Conservation (phyloP, 2,113 vertebrate species). For the Anas platyrhynchos region DNA sequence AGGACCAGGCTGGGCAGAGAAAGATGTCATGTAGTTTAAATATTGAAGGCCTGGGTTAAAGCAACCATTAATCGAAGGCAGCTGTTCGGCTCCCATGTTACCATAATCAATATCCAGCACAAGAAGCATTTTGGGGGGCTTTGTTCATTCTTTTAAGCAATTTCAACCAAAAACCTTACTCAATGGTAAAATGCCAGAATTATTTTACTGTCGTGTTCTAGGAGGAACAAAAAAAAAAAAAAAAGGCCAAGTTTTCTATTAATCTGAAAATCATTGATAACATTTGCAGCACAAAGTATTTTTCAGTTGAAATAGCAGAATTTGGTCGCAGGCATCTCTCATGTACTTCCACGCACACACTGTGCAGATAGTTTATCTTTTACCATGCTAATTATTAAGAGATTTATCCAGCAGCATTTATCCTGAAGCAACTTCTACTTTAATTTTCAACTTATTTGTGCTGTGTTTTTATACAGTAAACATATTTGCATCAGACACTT, state of each 20-base stretch:
- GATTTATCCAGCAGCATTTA: neutral
- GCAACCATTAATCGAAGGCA: neutral
- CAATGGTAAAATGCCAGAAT: neutral
- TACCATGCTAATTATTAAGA: neutral
- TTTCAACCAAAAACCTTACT: neutral
- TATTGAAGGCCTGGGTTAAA: neutral
- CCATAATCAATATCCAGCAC: neutral
- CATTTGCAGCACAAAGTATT: neutral
- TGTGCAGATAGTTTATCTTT: too few species aligned
- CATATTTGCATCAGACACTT: neutral
- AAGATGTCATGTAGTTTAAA: rapidly evolving
- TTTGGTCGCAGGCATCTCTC: neutral
- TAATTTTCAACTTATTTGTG: neutral
- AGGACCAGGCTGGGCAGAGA: neutral
- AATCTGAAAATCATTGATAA: neutral
- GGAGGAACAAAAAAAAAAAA: neutral
- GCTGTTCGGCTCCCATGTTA: neutral
- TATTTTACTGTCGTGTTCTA: too few species aligned
- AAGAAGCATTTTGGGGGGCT: too few species aligned
- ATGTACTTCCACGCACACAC: neutral
- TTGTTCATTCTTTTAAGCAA: neutral
- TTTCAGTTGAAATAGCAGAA: rapidly evolving
- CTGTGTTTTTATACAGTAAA: neutral
- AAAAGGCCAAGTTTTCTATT: neutral
- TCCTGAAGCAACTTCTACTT: neutral